Evolutionary conservation across 2,888 invertebrate species (phyloP), one percentile per base, ranked within the genome.

Genomic region (Pammene aurita): DNA sequence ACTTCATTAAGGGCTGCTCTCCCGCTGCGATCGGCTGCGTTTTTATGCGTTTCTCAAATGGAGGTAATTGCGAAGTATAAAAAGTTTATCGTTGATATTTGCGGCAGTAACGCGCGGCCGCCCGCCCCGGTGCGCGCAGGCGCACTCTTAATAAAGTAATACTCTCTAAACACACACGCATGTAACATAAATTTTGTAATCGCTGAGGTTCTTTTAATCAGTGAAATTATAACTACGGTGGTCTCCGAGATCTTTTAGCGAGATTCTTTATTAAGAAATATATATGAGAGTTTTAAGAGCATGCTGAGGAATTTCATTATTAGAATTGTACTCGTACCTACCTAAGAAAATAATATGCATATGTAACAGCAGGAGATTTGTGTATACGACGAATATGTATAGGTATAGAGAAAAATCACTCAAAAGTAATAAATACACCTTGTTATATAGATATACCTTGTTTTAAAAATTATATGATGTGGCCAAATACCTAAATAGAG

Each of bases 131-230:
- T 86, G 84, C 79, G 87, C 82, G 80, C 84, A 89, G 79, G 87
- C 82, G 80, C 84, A 89, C 84, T 86, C 87, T 90, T 91, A 89
- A 91, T 91, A 90, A 91, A 91, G 91, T 89, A 89, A 91, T 92
- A 90, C 88, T 84, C 87, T 90, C 91, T 88, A 89, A 91, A 92
- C 89, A 89, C 84, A 85, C 89, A 87, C 89, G 89, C 89, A 87
- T 89, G 88, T 87, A 89, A 87, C 90, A 91, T 91, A 91, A 87
- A 91, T 90, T 89, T 84, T 80, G 82, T 84, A 82, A 85, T 84
- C 84, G 78, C 77, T 75, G 81, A 88, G 86, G 83, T 91, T 86
- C 87, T 91, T 92, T 91, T 92, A 86, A 84, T 83, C 82, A 85
- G 80, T 84, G 86, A 86, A 90, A 91, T 90, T 83, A 88, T 92